Evolutionary conservation across 2,888 invertebrate species (phyloP), one percentile per base, ranked within the genome.

Genomic region (Euplagia quadripunctaria): DNA sequence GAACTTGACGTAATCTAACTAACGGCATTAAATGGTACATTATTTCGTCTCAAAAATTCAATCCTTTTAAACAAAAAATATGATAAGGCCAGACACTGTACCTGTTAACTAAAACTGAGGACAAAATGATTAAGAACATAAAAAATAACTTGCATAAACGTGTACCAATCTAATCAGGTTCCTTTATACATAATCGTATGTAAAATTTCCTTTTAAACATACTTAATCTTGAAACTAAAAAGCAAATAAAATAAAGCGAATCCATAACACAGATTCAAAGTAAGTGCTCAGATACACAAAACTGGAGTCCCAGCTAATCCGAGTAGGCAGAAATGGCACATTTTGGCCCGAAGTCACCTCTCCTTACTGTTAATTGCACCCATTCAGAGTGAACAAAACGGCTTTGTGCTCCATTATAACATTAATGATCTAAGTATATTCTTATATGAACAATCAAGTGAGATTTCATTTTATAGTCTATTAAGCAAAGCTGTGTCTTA

Each of bases 301-400:
- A 72, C 72, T 71, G 68, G 71, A 78, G 74, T 77, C 72, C 66
- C 64, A 66, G 71, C 75, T 77, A 79, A 78, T 75, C 70, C 68
- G 55, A 69, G 70, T 51, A 65, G 51, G 68, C 70, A 49, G 71
- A 77, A 73, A 70, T 77, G 68, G 68, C 41, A 71, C 74, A 76
- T 80, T 82, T 88, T 85, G 82, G 83, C 82, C 84, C 82, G 71
- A 67, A 82, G 74, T 78, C 79, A 84, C 82, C 84, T 84, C 81
- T 73, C 69, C 49, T 73, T 63, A 42, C 63, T 55, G 55, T 79
- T 91, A 91, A 91, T 90, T 90, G 86, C 86, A 79, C 75, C 83
- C 82, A 89, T 88, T 91, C 84, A 86, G 76, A 79, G 79, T 80
- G 78, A 83, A 88, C 86, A 87, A 87, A 87, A 85, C 78, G 81